These are phyloP conservation scores for Odocoileus virginianus DNA, from an alignment of 2,113 vertebrate species.

Conservation along the genomic window DNA sequence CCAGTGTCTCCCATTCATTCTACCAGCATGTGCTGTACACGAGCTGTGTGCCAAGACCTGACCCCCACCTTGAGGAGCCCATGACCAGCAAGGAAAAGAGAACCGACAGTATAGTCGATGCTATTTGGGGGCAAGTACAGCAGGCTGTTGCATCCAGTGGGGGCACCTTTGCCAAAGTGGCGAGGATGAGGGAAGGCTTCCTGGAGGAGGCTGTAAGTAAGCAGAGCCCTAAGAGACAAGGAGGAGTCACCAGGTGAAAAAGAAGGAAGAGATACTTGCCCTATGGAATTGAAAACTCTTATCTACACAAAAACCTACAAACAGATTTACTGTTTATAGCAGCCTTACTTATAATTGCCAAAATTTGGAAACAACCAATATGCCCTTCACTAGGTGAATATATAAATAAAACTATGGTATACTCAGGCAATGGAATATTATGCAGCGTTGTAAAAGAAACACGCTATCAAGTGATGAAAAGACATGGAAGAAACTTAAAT, in stretches of 20 bases:
- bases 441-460: not conserved
- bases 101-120: not conserved
- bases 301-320: not conserved
- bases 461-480: not conserved
- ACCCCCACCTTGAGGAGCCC: not conserved
- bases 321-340: not conserved
- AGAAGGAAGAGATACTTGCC: not conserved
- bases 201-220: not conserved
- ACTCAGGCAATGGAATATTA: not conserved
- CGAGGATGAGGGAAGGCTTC: not conserved
- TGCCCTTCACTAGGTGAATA: not conserved
- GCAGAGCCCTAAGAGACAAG: not conserved
- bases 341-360: not conserved
- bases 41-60: not conserved
- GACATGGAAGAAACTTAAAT: not conserved
- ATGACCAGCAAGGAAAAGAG: not conserved
- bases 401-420: not conserved
- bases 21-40: not conserved
- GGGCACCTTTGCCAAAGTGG: not conserved
- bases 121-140: not conserved
- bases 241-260: not conserved
- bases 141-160: not conserved
- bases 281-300: not conserved
- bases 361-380: not conserved
- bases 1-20: not conserved